A percentile compares a stretch with the other conserved stretches of the same genome.
Evolutionary conservation across 1,140 invertebrate genomes (phyloP).

Genomic region (Microplitis mediator): DNA sequence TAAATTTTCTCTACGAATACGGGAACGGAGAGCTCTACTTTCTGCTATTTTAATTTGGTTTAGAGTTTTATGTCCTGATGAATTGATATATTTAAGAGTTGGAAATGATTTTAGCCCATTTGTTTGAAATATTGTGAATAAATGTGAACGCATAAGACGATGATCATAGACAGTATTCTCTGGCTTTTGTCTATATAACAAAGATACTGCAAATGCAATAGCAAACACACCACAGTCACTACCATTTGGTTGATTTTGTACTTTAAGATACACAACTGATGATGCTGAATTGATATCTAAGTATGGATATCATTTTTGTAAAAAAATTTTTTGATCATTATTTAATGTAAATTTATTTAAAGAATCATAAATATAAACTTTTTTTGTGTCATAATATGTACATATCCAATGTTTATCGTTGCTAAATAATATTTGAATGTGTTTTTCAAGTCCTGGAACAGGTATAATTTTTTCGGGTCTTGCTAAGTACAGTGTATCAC

Average conservation of each 20-base stretch:
- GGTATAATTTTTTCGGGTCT: not conserved
- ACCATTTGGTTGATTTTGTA: constrained; percentile 21
- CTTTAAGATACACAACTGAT: not conserved
- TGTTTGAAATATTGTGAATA: not conserved
- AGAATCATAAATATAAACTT: constrained; percentile 18
- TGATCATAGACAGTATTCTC: not conserved
- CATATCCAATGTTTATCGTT: constrained; percentile 17
- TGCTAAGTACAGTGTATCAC: not conserved
- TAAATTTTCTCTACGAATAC: too few species aligned
- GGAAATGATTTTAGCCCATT: not conserved
- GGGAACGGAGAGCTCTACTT: too few species aligned
- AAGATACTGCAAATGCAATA: constrained; percentile 19
- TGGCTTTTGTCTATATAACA: not conserved
- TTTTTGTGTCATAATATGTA: constrained; percentile 9
- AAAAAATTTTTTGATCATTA: not conserved
- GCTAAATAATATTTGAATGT: constrained; percentile 7
- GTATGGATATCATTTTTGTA: not conserved
- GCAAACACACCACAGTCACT: constrained; percentile 20
- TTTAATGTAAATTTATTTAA: not conserved
- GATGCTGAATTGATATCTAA: not conserved
- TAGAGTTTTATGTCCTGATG: too few species aligned
- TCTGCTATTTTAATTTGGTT: too few species aligned
- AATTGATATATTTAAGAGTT: not conserved
- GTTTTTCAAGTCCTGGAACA: not conserved
- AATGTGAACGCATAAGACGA: not conserved